phyloP scores from a whole-genome alignment of 2,888 invertebrate species.

The Troilus luridus region DNA sequence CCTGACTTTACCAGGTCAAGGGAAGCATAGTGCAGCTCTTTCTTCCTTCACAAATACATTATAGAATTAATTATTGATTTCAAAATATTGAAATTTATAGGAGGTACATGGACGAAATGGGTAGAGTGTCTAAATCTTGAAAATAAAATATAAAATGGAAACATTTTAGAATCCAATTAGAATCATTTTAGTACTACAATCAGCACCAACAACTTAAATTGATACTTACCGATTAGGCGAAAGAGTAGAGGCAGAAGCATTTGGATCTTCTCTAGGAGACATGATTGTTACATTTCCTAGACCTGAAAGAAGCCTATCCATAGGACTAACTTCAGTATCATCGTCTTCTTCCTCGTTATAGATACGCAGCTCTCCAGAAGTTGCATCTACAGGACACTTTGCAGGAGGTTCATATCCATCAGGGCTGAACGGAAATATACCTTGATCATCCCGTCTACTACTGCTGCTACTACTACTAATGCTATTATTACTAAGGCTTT shows the following conservation, averaged over 20 bases:
- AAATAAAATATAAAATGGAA: neutral
- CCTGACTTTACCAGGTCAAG: conserved; percentile 73
- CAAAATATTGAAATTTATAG: neutral
- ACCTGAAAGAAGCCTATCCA: conserved; percentile 53
- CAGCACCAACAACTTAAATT: neutral
- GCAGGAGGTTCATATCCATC: conserved; percentile 66
- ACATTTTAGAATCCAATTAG: too few species aligned
- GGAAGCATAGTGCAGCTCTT: conserved; percentile 73
- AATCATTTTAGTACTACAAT: too few species aligned
- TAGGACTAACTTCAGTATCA: conserved; percentile 66
- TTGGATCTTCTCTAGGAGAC: conserved; percentile 15
- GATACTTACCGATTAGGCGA: conserved; percentile 48
- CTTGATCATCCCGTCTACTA: conserved; percentile 74
- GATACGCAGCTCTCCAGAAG: conserved; percentile 66
- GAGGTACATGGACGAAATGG: too few species aligned
- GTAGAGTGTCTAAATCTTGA: too few species aligned
- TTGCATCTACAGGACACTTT: conserved; percentile 69
- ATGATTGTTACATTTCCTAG: conserved; percentile 47
- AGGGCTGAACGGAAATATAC: conserved; percentile 78
- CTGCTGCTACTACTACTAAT: conserved; percentile 69
- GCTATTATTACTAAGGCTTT: conserved; percentile 65
- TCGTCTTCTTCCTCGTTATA: conserved; percentile 64
- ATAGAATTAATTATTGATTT: neutral
- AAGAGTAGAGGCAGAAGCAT: conserved; percentile 3
- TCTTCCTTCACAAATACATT: conserved; percentile 61